Conservation (phyloP, 2,113 vertebrate species). For the Oncorhynchus keta region DNA sequence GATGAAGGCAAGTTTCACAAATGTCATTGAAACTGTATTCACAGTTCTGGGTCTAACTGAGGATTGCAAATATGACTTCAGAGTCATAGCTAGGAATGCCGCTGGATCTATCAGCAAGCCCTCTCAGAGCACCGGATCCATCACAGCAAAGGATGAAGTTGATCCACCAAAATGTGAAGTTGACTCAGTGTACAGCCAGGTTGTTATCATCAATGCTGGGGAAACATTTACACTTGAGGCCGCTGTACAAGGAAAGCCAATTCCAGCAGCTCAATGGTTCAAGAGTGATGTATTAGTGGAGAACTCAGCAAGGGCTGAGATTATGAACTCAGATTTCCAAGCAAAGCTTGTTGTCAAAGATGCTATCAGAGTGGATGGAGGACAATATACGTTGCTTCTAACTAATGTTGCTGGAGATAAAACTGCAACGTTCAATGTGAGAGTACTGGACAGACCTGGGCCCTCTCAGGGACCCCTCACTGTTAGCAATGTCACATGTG, state of each 20-base stretch:
- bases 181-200: conserved; percentile 89
- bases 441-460: conserved; percentile 94
- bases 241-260: conserved; percentile 88
- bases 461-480: conserved; percentile 90
- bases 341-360: conserved; percentile 91
- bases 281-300: conserved; percentile 91
- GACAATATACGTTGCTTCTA: conserved; percentile 90
- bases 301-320: conserved; percentile 88
- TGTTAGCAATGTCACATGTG: conserved; percentile 89
- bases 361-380: conserved; percentile 93
- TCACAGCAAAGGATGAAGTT: conserved; percentile 95
- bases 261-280: conserved; percentile 92
- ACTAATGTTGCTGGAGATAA: conserved; percentile 94
- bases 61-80: conserved; percentile 93
- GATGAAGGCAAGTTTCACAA: conserved; percentile 99
- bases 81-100: conserved; percentile 94
- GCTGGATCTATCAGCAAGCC: conserved; percentile 92
- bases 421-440: conserved; percentile 86
- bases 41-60: conserved; percentile 91
- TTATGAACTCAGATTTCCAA: conserved; percentile 91
- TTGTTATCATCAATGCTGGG: conserved; percentile 90
- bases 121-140: conserved; percentile 90
- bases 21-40: conserved; percentile 89
- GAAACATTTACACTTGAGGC: conserved; percentile 92
- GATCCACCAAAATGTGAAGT: conserved; percentile 90